phyloP scores from a whole-genome alignment of 2,113 vertebrate genomes.

The Macrotus californicus region DNA sequence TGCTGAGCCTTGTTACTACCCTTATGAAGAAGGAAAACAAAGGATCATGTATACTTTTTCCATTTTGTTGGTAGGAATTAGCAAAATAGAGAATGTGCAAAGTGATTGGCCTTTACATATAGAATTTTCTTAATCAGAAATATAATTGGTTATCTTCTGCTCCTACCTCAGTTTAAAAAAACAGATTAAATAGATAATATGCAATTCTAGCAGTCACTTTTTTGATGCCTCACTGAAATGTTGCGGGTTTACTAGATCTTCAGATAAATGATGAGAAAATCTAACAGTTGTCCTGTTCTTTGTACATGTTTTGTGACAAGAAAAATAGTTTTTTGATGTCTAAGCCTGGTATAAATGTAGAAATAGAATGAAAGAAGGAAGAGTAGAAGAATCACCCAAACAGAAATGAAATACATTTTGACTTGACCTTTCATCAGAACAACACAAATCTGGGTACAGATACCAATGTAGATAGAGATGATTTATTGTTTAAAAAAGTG shows the following conservation, averaged over 20 bases:
- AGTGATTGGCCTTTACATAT: background rate
- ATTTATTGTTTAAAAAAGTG: background rate
- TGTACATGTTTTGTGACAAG: background rate
- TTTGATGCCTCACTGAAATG: background rate
- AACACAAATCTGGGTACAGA: background rate
- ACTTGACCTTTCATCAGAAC: background rate
- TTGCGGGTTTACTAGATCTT: background rate
- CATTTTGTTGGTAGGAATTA: background rate
- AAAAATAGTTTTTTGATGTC: background rate
- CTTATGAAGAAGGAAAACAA: background rate
- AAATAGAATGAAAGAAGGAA: slow-evolving; percentile 10
- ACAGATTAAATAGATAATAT: background rate
- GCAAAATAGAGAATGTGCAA: slow-evolving; percentile 14
- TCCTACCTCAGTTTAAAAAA: background rate
- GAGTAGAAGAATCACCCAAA: background rate
- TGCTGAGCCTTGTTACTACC: background rate
- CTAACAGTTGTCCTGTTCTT: background rate
- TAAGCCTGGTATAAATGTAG: background rate
- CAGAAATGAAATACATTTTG: background rate
- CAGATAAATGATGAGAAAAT: slow-evolving; percentile 21
- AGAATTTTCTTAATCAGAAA: slow-evolving; percentile 12
- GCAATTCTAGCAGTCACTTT: background rate
- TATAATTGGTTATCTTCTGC: background rate
- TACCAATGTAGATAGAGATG: background rate
- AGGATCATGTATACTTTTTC: background rate